Evolutionary conservation across 2,797 vertebrate species (phyloP).

Genomic region (Lepilemur septentrionalis): DNA sequence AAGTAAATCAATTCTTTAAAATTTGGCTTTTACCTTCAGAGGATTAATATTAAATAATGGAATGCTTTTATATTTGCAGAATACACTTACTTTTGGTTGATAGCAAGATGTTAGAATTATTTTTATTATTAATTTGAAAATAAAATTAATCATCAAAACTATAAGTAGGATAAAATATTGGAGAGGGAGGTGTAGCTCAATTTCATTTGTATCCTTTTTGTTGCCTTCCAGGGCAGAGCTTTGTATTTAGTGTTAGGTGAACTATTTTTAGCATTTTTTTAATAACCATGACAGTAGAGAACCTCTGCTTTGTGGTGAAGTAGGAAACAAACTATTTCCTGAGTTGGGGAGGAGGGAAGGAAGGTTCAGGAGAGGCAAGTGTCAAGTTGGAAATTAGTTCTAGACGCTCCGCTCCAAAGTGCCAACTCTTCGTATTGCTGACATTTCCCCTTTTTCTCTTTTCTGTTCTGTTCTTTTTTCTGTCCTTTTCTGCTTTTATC

Average conservation of each 20-base stretch:
- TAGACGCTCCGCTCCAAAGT: not conserved
- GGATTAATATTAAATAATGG: not conserved
- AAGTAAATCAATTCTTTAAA: not conserved
- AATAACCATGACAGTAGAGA: not conserved
- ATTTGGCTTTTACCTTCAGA: not conserved
- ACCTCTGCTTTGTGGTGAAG: not conserved
- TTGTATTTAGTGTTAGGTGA: not conserved
- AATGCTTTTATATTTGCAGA: not conserved
- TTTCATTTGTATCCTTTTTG: not conserved
- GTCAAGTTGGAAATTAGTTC: not conserved
- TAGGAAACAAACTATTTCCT: not conserved
- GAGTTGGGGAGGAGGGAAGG: not conserved
- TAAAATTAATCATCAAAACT: not conserved
- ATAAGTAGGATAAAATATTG: not conserved
- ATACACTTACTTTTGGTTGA: not conserved
- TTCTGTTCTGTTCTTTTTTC: fast-evolving
- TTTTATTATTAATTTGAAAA: not conserved
- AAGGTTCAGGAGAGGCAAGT: too few relatives aligned
- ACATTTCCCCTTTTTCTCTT: not conserved
- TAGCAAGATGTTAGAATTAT: not conserved
- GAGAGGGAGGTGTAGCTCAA: not conserved
- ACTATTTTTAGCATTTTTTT: not conserved
- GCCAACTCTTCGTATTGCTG: not conserved
- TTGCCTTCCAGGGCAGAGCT: not conserved
- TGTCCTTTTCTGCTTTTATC: not conserved